Conservation (phyloP, 2,113 vertebrate species). For the Benitochromis conjunctus region DNA sequence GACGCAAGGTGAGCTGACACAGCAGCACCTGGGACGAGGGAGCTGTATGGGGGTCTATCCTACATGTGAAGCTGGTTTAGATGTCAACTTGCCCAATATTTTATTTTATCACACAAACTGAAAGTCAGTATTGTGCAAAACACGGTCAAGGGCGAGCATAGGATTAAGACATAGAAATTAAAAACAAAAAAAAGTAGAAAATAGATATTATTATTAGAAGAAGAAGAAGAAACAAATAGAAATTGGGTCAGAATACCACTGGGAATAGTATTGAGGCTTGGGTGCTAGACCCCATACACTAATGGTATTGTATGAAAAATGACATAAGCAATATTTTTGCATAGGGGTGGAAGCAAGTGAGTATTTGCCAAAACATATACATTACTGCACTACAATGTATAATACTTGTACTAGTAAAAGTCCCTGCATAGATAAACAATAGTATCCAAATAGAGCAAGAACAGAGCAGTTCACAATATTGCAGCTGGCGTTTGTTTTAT, state of each 20-base stretch:
- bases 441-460: not conserved
- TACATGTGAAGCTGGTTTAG: not conserved
- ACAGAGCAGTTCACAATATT: not conserved
- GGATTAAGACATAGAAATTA: rapidly evolving
- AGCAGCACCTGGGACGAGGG: slow-evolving; percentile 36
- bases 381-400: not conserved
- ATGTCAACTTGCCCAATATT: not conserved
- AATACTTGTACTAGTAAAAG: not conserved
- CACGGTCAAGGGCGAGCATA: not conserved
- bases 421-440: not conserved
- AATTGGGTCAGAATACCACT: not conserved
- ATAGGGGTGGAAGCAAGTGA: not conserved
- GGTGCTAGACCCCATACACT: not conserved
- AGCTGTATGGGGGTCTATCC: not conserved
- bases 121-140: not conserved
- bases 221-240: not conserved
- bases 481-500: not conserved
- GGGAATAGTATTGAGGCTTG: too few species aligned
- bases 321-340: rapidly evolving
- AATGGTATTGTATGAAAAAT: not conserved
- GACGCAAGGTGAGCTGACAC: not conserved
- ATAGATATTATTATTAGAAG: rapidly evolving
- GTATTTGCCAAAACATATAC: not conserved
- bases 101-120: not conserved
- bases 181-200: not conserved